Conservation (phyloP, 2,113 vertebrate species). For the Gorilla gorilla region DNA sequence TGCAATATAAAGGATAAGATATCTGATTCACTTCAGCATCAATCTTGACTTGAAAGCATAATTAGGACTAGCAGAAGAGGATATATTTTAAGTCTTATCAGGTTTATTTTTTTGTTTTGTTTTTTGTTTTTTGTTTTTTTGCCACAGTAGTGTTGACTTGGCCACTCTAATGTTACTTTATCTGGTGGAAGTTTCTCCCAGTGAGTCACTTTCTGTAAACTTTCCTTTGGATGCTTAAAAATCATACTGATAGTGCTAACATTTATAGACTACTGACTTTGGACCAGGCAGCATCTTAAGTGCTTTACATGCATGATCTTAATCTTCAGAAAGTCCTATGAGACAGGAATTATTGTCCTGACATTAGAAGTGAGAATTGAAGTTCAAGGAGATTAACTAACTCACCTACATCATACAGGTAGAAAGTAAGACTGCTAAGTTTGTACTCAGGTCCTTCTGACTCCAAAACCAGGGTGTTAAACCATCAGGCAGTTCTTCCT, state of each 20-base stretch:
- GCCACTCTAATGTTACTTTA: background rate
- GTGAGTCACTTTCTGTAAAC: background rate
- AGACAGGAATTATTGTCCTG: background rate
- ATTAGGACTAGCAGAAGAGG: background rate
- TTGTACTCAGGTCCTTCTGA: background rate
- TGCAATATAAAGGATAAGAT: background rate
- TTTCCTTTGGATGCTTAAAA: background rate
- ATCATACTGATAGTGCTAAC: too few species aligned
- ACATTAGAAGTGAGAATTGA: background rate
- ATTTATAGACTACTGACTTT: background rate
- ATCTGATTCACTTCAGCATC: background rate
- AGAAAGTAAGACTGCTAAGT: background rate
- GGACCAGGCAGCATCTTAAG: background rate
- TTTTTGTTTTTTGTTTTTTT: background rate
- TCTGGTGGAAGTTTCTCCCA: background rate
- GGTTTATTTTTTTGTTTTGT: background rate
- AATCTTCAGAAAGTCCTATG: background rate
- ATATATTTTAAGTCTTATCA: background rate
- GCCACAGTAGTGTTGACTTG: background rate
- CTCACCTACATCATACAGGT: background rate
- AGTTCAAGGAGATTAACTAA: background rate
- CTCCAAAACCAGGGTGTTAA: background rate
- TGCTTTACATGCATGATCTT: background rate
- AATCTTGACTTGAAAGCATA: background rate
- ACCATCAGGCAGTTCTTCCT: background rate